Evolutionary conservation across 2,888 invertebrate species (phyloP).

Genomic region (Drosophila kuntzei): DNA sequence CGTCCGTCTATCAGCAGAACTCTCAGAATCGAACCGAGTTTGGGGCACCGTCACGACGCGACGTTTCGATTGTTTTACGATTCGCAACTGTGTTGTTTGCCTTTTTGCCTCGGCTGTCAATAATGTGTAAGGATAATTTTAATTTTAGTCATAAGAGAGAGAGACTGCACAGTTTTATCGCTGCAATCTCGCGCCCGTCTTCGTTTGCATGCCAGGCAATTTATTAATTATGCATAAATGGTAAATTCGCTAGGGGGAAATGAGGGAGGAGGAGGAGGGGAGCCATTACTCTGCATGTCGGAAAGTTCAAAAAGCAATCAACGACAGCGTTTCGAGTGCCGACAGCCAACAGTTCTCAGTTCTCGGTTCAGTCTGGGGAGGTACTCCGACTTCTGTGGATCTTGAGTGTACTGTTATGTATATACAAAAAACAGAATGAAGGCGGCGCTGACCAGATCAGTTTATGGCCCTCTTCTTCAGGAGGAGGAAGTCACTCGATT

Average conservation of each 20-base stretch:
- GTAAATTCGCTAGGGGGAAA: constrained; percentile 24
- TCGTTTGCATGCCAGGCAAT: constrained; percentile 66
- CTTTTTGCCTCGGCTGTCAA: constrained; percentile 52
- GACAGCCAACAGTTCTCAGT: constrained; percentile 56
- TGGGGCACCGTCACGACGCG: background rate
- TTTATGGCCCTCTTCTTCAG: constrained; percentile 37
- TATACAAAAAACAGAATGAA: constrained; percentile 35
- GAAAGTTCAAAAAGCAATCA: constrained; percentile 76
- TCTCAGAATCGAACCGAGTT: constrained; percentile 20
- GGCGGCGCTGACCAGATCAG: constrained; percentile 36
- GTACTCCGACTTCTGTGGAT: constrained; percentile 12
- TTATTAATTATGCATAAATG: constrained; percentile 81
- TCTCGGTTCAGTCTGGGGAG: constrained; percentile 10
- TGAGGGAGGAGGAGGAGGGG: background rate
- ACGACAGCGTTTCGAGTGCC: constrained; percentile 56
- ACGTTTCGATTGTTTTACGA: constrained; percentile 63
- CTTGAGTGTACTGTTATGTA: constrained; percentile 57
- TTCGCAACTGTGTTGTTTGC: constrained; percentile 52
- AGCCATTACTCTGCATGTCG: constrained; percentile 39
- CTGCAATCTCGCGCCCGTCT: constrained; percentile 56
- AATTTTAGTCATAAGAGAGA: constrained; percentile 61
- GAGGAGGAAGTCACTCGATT: background rate
- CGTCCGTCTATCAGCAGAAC: constrained; percentile 54
- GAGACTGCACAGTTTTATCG: constrained; percentile 51
- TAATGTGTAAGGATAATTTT: constrained; percentile 71